Base-by-base conservation (phyloP, 1,140 invertebrate genomes). In the Contarinia nasturtii region DNA sequence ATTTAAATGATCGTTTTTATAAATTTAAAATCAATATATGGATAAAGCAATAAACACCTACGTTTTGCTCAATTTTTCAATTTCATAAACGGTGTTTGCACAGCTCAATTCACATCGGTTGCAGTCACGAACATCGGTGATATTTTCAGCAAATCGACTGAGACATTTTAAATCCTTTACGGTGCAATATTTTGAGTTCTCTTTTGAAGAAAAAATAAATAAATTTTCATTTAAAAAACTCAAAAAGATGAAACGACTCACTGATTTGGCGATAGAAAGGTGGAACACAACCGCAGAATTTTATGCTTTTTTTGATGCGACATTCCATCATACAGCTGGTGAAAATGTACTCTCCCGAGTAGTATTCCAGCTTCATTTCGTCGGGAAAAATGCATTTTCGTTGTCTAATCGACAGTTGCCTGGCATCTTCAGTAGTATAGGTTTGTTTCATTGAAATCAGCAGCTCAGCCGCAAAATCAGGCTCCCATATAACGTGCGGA, bases 61-160 rank as follows among this genome's bases (percentile, higher is more conserved):
- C 60, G 5, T 56, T 55, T 0, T 52, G 48, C 14, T 50, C 45
- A 80, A 65, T 58, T 79, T 80, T 55, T 80, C 78, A 1, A 80
- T 74, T 61, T 80, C 79, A 48, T 80, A 81, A 0, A 81, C 75
- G 0, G 77, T 79, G 52, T 81, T 78, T 2, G 68, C 70, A 56
- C 79, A 82, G 18, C 77, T 76, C 0, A 82, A 62, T 51, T 79
- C 72, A 57, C 79, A 82, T n/a, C 60, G 55, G 3, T 65, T 51
- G 50, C 79, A 82, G 33, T 65, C 65, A 37, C 72, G 69, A 2
- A 76, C 68, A 40, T 72, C 68, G 19, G 67, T 72, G 34, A 79
- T 77, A 46, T 68, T 65, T 2, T 64, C 56, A 46, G 66, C 60
- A 54, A 73, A 58, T 21, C 69, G 60, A 0, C 68, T 65, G 22